Conservation (phyloP, 2,888 invertebrate genomes). For the Caenorhabditis sinica region DNA sequence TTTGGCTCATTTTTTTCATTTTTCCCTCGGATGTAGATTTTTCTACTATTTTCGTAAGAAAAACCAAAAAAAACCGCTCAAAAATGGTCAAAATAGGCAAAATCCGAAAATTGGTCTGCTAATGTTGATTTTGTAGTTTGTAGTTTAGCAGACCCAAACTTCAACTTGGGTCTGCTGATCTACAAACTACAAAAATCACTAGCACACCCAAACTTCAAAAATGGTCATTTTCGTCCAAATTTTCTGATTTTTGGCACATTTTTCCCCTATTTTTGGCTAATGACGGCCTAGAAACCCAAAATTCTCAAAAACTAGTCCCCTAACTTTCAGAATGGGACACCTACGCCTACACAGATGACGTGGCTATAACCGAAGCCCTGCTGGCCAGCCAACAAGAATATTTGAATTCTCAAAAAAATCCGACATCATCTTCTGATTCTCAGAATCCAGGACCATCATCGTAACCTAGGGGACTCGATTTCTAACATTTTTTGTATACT, state of each 20-base stretch:
- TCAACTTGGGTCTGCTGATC: neutral
- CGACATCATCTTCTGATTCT: neutral
- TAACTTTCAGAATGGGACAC: conserved; percentile 33
- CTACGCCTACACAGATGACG: conserved; percentile 68
- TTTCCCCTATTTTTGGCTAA: neutral
- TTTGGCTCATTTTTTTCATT: too few relatives aligned
- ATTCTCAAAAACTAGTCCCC: too few relatives aligned
- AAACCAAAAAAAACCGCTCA: too few relatives aligned
- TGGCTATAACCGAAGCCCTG: conserved; percentile 74
- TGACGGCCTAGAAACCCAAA: neutral
- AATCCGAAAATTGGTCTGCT: conserved; percentile 1
- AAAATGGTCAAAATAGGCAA: too few relatives aligned
- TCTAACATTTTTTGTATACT: too few relatives aligned
- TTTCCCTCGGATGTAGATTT: too few relatives aligned
- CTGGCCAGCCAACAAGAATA: conserved; percentile 79
- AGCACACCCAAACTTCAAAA: neutral
- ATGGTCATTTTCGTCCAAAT: neutral
- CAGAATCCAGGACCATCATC: conserved; percentile 11
- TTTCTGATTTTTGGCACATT: neutral
- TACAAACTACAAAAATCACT: conserved; percentile 23
- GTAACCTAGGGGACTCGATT: neutral
- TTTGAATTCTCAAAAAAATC: conserved; percentile 12
- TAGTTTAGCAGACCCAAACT: neutral
- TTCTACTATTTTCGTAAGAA: too few relatives aligned
- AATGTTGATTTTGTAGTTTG: neutral